Evolutionary conservation across 2,888 invertebrate genomes (phyloP), one percentile per base, ranked within the genome.

Genomic region (Nipponacmea schrenckii): DNA sequence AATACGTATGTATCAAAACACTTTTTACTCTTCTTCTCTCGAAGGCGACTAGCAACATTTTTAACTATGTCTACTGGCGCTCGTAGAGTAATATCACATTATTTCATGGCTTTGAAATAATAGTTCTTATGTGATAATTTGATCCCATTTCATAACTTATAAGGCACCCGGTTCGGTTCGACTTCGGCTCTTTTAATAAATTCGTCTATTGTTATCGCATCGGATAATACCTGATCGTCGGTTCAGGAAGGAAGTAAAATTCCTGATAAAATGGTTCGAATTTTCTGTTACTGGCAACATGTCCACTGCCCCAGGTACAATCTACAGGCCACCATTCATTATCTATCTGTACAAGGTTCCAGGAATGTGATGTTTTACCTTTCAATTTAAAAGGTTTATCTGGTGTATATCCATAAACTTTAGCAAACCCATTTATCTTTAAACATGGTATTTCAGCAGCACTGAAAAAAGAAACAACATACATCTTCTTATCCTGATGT

Each of bases 231-330:
- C 71, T 84, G 84, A 76, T 78, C 62, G 81, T 80, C 0, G 84
- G 83, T 44, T 83, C 82, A 0, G 83, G 82, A 31, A 84, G 71
- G 74, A 85, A 85, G 75, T 79, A 83, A 67, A 80, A 79, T n/a
- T 84, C 84, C 48, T 80, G 79, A 31, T 77, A 79, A 10, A 79
- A 15, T 4, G 64, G 46, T 39, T 71, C 17, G 50, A 74, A 74
- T 14, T 46, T 15, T n/a, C 20, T 62, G 15, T 56, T 26, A 26
- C 44, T 67, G 31, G 75, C 73, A 27, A 78, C 70, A 67, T 68
- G 71, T 24, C 78, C 79, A 7, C 78, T 73, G 27, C 78, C 78
- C 74, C 74, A 76, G 15, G 80, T 79, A 71, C 74, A 74, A 26
- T 80, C 77, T 39, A 81, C 56, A 20, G 80, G 75, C 44, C 79